phyloP scores from a whole-genome alignment of 2,797 vertebrate species.

The Parauchenoglanis punctatus region DNA sequence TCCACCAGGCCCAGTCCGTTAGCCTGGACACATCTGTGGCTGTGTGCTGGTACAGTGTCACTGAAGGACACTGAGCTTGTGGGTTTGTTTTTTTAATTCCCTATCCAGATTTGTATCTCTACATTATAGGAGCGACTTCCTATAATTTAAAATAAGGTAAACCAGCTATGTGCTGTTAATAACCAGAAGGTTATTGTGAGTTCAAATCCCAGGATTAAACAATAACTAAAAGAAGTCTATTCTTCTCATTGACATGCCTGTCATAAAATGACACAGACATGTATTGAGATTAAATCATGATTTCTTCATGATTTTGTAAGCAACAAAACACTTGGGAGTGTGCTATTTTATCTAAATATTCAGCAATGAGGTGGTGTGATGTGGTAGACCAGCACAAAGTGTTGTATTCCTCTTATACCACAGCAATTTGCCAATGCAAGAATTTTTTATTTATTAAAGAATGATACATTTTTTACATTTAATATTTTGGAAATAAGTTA shows the following conservation, averaged over 20 bases:
- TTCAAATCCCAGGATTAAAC: background rate
- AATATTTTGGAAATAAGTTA: background rate
- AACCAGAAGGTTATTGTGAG: background rate
- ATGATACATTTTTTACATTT: background rate
- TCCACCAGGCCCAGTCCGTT: slow-evolving; percentile 65
- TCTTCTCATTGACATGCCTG: background rate
- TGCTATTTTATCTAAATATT: too few relatives aligned
- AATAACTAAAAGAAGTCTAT: background rate
- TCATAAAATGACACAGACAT: background rate
- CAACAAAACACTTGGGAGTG: background rate
- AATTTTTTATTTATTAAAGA: background rate
- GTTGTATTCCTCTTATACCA: background rate
- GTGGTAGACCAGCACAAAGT: background rate
- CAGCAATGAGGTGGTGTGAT: background rate
- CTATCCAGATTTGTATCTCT: background rate
- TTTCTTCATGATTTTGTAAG: background rate
- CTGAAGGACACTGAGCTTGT: slow-evolving; percentile 59
- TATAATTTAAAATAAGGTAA: background rate
- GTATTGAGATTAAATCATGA: background rate
- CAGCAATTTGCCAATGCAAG: background rate
- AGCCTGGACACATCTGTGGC: slow-evolving; percentile 74
- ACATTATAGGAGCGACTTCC: background rate
- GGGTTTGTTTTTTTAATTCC: background rate
- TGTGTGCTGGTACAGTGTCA: slow-evolving; percentile 57
- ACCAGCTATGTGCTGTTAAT: background rate